Evolutionary conservation across 92 coral and sea anemone species (phyloP).

Genomic region (Anthopleura xanthogrammica): DNA sequence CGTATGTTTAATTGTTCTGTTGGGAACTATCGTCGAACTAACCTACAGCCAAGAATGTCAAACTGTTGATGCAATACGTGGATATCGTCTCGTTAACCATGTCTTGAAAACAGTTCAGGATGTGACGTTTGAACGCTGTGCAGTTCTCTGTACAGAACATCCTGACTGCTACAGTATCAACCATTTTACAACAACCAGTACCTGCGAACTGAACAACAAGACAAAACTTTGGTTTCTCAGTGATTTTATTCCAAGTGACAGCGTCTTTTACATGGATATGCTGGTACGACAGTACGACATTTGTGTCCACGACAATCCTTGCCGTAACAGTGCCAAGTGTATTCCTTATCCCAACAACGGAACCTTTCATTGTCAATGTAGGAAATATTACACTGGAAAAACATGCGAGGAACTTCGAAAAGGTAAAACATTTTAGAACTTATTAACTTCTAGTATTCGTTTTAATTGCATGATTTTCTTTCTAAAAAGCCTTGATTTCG

Average conservation of each 20-base stretch:
- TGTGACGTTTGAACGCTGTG: constrained; percentile 5
- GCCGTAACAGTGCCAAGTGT: constrained; percentile 19
- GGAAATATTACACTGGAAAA: background rate
- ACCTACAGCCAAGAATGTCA: constrained; percentile 12
- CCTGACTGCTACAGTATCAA: no score
- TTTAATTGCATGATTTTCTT: no score
- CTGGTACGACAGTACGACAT: constrained; percentile 13
- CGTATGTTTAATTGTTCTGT: no score
- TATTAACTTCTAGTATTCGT: no score
- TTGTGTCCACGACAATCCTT: constrained; percentile 21
- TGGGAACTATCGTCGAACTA: no score
- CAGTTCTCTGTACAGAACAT: background rate
- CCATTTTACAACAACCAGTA: background rate
- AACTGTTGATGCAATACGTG: background rate
- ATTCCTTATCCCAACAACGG: constrained; percentile 2
- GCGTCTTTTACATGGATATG: background rate
- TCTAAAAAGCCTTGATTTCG: no score
- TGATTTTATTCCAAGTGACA: background rate
- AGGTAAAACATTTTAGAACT: no score
- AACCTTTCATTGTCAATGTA: constrained; percentile 11
- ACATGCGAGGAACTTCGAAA: background rate
- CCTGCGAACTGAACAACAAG: constrained; percentile 30
- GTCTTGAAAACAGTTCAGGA: background rate
- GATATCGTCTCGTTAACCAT: constrained; percentile 10
- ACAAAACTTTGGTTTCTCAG: constrained; percentile 15